Percentiles rank a stretch among this genome's conserved stretches.
phyloP scores from a whole-genome alignment of 2,888 invertebrate species.

The Eupithecia insigniata region DNA sequence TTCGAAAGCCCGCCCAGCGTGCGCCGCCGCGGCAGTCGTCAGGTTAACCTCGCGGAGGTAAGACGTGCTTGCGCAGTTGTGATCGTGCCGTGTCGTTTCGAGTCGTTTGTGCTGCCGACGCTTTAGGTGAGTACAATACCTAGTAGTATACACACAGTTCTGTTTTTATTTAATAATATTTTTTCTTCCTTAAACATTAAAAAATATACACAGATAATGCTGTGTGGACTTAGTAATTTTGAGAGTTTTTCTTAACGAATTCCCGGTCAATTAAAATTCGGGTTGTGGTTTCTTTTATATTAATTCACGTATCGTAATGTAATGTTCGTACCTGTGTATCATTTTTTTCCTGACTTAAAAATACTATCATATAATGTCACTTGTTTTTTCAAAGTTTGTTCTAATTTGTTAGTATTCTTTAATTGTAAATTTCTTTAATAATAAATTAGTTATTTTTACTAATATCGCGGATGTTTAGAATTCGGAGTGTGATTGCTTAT shows the following conservation, averaged over 20 bases:
- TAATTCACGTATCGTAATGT: no score
- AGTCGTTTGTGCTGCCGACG: slow-evolving; percentile 27
- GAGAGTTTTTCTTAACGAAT: background rate
- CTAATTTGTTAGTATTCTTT: no score
- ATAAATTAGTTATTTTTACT: no score
- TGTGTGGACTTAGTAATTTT: background rate
- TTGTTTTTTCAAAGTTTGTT: no score
- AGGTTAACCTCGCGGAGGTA: slow-evolving; percentile 47
- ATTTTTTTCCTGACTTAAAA: background rate
- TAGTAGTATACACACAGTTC: background rate
- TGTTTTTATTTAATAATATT: background rate
- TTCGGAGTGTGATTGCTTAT: background rate
- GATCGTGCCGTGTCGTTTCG: slow-evolving; percentile 34
- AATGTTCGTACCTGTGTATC: no score
- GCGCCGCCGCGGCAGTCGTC: slow-evolving; percentile 61
- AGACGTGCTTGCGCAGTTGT: slow-evolving; percentile 42
- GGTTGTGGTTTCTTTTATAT: background rate
- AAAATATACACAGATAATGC: background rate
- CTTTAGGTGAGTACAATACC: slow-evolving; percentile 31
- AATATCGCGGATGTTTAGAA: background rate
- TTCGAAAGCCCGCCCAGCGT: slow-evolving; percentile 64
- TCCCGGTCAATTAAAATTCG: background rate
- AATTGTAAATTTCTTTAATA: no score
- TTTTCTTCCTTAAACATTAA: background rate
- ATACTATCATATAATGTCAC: no score